Conservation (phyloP, 2,888 invertebrate species). For the Zelleria hepariella region DNA sequence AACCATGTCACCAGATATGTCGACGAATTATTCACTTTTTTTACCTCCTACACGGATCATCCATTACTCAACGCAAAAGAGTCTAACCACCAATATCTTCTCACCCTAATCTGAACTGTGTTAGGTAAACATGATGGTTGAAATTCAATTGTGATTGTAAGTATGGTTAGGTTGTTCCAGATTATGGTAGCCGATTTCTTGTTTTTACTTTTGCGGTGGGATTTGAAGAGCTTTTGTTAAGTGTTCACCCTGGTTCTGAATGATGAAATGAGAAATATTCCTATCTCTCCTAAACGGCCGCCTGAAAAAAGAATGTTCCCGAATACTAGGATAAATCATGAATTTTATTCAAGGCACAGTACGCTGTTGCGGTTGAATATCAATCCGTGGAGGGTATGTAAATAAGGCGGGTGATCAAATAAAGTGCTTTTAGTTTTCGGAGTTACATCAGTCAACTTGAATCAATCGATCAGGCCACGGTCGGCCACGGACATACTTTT, state of each 20-base stretch:
- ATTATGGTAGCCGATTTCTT: conserved; percentile 38
- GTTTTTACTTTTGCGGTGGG: conserved; percentile 54
- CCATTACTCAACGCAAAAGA: conserved; percentile 25
- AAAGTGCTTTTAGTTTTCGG: neutral
- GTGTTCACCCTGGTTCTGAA: conserved; percentile 44
- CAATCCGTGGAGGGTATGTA: neutral
- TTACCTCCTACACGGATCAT: conserved; percentile 47
- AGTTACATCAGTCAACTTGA: neutral
- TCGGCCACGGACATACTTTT: no score
- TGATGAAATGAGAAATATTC: conserved; percentile 39
- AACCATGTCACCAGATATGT: conserved; percentile 48
- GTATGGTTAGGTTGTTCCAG: conserved; percentile 28
- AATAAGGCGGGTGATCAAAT: neutral
- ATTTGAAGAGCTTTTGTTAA: conserved; percentile 56
- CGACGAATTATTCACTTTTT: conserved; percentile 60
- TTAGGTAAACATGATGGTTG: conserved; percentile 11
- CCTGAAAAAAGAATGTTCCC: neutral
- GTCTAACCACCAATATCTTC: conserved; percentile 22
- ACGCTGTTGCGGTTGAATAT: neutral
- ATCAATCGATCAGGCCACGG: no score
- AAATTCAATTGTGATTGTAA: conserved; percentile 13
- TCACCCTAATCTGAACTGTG: conserved; percentile 14
- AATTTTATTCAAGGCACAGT: neutral
- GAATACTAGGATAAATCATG: neutral
- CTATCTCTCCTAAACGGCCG: conserved; percentile 18